phyloP scores from a whole-genome alignment of 2,113 vertebrate genomes.

The Nettapus auritus region DNA sequence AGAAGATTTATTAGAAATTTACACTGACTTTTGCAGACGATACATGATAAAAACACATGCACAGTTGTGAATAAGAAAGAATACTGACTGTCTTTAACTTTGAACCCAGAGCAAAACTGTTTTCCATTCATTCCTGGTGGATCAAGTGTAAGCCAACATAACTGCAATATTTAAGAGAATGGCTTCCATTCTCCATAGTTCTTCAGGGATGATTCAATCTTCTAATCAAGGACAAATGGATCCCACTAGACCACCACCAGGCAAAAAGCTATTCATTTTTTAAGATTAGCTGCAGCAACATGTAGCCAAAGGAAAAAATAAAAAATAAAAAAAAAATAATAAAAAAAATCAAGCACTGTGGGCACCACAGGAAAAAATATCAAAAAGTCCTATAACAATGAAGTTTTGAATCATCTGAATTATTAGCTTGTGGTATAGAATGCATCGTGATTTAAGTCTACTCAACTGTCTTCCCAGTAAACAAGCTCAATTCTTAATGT shows the following conservation, averaged over 20 bases:
- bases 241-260: not conserved
- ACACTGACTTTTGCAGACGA: not conserved
- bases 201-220: not conserved
- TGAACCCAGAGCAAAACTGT: not conserved
- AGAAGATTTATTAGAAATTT: not conserved
- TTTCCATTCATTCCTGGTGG: not conserved
- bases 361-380: not conserved
- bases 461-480: not conserved
- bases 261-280: not conserved
- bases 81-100: not conserved
- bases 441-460: not conserved
- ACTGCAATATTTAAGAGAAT: not conserved
- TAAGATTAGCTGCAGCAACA: not conserved
- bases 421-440: not conserved
- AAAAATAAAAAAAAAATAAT: too few species aligned
- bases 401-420: not conserved
- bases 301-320: not conserved
- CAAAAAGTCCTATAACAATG: not conserved
- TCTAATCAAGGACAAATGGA: not conserved
- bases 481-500: not conserved
- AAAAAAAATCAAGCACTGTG: not conserved
- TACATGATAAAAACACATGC: not conserved
- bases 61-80: not conserved
- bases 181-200: not conserved
- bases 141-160: not conserved